phyloP scores from a whole-genome alignment of 2,888 invertebrate species.

The Noctua pronuba region DNA sequence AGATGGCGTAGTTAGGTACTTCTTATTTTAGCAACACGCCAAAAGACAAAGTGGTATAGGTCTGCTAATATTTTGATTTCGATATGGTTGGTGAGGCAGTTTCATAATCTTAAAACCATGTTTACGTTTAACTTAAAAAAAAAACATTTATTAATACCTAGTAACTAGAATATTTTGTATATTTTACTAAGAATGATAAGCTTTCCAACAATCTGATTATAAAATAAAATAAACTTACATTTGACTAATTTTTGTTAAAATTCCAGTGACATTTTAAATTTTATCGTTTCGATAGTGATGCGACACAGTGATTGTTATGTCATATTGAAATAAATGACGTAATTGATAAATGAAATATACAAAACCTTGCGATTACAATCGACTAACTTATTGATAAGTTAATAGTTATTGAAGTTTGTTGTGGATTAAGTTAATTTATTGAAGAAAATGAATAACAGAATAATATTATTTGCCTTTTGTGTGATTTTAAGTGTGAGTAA shows the following conservation, averaged over 20 bases:
- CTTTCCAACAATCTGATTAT: conserved; percentile 17
- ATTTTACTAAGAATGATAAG: conserved; percentile 22
- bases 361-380: conserved; percentile 69
- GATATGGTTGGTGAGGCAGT: neutral
- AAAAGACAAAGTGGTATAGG: neutral
- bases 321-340: conserved; percentile 55
- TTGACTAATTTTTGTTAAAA: conserved; percentile 23
- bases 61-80: neutral
- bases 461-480: conserved; percentile 54
- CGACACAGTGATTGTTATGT: conserved; percentile 37
- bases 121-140: neutral
- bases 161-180: neutral
- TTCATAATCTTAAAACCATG: neutral
- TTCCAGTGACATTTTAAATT: conserved; percentile 36
- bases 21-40: neutral
- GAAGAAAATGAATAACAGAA: conserved; percentile 58
- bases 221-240: conserved; percentile 12
- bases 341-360: conserved; percentile 72
- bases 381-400: conserved; percentile 68
- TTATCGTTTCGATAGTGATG: conserved; percentile 42
- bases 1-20: neutral
- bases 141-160: neutral
- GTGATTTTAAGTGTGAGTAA: conserved; percentile 66
- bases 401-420: conserved; percentile 54
- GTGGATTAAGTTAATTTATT: conserved; percentile 60